These are phyloP conservation scores for Saccopteryx bilineata DNA, from an alignment of 2,113 vertebrate species.

Conservation along the genomic window DNA sequence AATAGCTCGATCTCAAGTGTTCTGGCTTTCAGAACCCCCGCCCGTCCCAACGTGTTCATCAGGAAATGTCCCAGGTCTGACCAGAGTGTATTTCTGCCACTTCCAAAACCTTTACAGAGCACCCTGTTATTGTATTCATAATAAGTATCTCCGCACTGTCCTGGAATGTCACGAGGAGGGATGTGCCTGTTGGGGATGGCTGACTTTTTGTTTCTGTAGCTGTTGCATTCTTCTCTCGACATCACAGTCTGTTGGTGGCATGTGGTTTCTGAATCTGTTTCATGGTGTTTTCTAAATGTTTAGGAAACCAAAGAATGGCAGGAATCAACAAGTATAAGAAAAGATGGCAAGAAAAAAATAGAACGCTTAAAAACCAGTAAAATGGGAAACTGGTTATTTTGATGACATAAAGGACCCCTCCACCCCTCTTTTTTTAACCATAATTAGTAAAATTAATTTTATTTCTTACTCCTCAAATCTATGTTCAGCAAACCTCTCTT, in stretches of 20 bases:
- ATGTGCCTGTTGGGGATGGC: too few relatives aligned
- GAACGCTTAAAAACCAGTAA: neutral
- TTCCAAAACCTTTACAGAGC: neutral
- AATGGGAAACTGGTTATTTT: neutral
- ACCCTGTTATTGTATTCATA: neutral
- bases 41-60: neutral
- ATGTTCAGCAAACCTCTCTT: slow-evolving; percentile 18
- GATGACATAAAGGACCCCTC: slow-evolving; percentile 36
- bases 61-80: neutral
- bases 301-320: slow-evolving; percentile 1
- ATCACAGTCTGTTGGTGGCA: neutral
- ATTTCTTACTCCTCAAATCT: slow-evolving; percentile 46
- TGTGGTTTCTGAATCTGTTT: neutral
- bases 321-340: neutral
- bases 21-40: neutral
- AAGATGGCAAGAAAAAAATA: neutral
- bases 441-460: slow-evolving; percentile 50
- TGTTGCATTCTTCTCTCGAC: neutral
- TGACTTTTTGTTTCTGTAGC: neutral
- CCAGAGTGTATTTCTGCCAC: neutral
- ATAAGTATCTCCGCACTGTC: neutral
- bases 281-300: neutral
- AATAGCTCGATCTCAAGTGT: neutral
- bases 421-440: neutral
- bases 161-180: neutral